These are phyloP conservation scores for Tachystola acroxantha DNA, from an alignment of 2,888 invertebrate species.

Conservation along the genomic window DNA sequence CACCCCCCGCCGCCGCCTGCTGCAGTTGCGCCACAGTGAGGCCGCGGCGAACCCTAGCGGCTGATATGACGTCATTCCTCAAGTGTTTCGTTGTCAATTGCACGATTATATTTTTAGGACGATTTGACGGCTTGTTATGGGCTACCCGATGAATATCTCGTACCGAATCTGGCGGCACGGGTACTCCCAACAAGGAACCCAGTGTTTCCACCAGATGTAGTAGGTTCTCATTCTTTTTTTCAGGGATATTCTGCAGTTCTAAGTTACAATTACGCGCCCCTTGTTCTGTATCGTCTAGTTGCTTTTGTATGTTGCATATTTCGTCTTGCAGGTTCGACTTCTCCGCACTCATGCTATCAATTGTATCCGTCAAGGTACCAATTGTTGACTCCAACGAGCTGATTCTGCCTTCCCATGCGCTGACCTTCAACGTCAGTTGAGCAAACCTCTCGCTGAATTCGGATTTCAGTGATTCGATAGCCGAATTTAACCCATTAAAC, in stretches of 20 bases:
- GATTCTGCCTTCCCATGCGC: no score
- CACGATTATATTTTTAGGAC: slow-evolving; percentile 13
- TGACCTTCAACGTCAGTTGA: no score
- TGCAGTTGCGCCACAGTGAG: background rate
- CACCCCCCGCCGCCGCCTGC: background rate
- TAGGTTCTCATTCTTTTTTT: slow-evolving; percentile 9
- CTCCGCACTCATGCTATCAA: background rate
- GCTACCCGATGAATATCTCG: slow-evolving; percentile 8
- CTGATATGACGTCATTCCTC: slow-evolving; percentile 9
- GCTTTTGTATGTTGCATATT: background rate
- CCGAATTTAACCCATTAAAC: no score
- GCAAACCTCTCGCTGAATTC: no score
- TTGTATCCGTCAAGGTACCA: no score
- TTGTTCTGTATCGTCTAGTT: slow-evolving; percentile 8
- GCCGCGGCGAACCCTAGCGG: slow-evolving; percentile 6
- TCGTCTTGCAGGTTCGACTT: background rate
- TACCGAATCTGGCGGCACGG: background rate
- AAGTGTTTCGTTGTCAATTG: slow-evolving; percentile 9
- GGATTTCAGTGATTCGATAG: no score
- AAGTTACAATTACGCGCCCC: slow-evolving; percentile 7
- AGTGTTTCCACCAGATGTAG: background rate
- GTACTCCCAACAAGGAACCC: slow-evolving; percentile 4
- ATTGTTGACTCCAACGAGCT: no score
- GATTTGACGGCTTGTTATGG: background rate
- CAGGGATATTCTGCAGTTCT: slow-evolving; percentile 12